Evolutionary conservation across 2,113 vertebrate genomes (phyloP).

Genomic region (Acinonyx jubatus): DNA sequence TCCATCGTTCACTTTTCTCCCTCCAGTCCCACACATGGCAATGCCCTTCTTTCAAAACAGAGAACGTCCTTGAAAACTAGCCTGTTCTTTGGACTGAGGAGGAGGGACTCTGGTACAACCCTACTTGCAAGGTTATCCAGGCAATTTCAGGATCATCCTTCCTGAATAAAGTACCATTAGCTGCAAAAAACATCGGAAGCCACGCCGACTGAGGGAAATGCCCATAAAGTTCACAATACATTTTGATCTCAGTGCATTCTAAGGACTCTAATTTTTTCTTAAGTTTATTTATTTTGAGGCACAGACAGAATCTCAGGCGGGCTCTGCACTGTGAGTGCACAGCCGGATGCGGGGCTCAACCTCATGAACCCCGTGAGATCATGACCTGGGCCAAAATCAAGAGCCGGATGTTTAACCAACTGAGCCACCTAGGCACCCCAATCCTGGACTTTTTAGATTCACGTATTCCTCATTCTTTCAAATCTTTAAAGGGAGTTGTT

Average conservation of each 20-base stretch:
- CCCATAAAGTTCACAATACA: neutral
- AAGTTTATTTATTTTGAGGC: too few relatives aligned
- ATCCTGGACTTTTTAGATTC: neutral
- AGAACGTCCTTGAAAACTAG: constrained; percentile 10
- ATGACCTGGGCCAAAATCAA: too few relatives aligned
- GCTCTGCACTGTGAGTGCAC: too few relatives aligned
- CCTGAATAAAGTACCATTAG: neutral
- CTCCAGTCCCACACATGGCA: neutral
- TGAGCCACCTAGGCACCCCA: too few relatives aligned
- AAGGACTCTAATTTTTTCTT: neutral
- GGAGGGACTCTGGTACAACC: neutral
- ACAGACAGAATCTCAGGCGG: too few relatives aligned
- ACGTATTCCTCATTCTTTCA: neutral
- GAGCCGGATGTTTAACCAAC: too few relatives aligned
- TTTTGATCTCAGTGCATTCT: neutral
- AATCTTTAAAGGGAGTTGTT: constrained; percentile 17
- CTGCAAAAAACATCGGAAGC: constrained; percentile 27
- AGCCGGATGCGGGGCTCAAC: too few relatives aligned
- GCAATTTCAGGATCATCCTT: neutral
- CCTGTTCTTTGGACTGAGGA: neutral
- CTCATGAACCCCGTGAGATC: too few relatives aligned
- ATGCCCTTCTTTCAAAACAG: neutral
- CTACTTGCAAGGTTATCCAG: constrained; percentile 51
- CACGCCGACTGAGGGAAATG: neutral
- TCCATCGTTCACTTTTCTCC: neutral